A percentile compares a stretch with the other conserved stretches of the same genome.
Conservation (phyloP, 2,797 vertebrate species). For the Picus viridis region DNA sequence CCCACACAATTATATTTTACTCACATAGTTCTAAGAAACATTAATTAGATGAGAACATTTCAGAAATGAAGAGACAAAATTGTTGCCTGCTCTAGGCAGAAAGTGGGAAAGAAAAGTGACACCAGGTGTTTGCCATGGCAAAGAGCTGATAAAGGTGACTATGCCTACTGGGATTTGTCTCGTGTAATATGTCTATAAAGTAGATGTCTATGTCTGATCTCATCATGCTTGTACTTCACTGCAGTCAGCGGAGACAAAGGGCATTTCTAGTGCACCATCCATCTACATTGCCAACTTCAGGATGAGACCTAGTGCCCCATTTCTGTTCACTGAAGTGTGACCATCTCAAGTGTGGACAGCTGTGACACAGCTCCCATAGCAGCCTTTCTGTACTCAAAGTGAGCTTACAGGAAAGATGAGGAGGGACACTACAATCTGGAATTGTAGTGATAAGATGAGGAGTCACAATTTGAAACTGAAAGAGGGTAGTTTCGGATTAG, state of each 20-base stretch:
- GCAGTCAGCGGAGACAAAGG: neutral
- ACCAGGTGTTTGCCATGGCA: neutral
- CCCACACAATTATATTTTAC: conserved; percentile 46
- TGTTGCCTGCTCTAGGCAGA: conserved; percentile 31
- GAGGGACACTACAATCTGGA: no score
- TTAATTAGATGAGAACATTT: conserved; percentile 63
- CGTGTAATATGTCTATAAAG: conserved; percentile 14
- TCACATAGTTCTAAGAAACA: conserved; percentile 48
- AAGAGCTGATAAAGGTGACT: conserved; percentile 27
- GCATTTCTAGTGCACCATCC: neutral
- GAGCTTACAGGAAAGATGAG: neutral
- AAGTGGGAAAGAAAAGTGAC: neutral
- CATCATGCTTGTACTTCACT: rapidly evolving
- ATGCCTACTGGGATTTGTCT: conserved; percentile 8
- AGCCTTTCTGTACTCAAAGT: neutral
- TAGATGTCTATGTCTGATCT: conserved; percentile 23
- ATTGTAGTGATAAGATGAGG: neutral
- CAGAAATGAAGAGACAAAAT: conserved; percentile 43
- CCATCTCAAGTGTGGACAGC: neutral
- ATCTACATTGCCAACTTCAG: neutral
- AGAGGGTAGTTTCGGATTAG: neutral
- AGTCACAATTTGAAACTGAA: neutral
- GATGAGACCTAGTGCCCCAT: neutral
- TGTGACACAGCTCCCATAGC: neutral
- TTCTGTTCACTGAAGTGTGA: neutral